phyloP scores from a whole-genome alignment of 2,888 invertebrate genomes.

The Lumbricus terrestris region DNA sequence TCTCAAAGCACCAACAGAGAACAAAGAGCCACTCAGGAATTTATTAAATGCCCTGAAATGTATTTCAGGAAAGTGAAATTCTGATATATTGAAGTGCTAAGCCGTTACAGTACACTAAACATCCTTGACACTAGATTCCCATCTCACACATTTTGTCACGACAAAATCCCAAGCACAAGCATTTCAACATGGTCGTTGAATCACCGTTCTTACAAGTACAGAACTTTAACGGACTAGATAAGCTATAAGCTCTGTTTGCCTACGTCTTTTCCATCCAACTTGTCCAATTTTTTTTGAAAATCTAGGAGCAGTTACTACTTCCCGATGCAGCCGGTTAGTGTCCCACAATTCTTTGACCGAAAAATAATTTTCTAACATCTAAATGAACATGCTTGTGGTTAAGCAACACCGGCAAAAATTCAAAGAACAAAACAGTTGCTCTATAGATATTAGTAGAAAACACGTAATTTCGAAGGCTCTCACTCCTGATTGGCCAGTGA shows the following conservation, averaged over 20 bases:
- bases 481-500: conserved; percentile 51
- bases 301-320: no score
- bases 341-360: no score
- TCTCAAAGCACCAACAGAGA: neutral
- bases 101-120: neutral
- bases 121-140: neutral
- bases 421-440: neutral
- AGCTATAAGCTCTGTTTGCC: no score
- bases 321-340: no score
- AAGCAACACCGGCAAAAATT: no score
- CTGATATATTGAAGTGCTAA: neutral
- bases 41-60: neutral
- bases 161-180: neutral
- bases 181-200: neutral
- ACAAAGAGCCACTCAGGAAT: neutral
- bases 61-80: neutral
- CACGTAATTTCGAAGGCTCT: conserved; percentile 31
- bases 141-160: neutral
- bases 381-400: no score
- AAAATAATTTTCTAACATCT: no score
- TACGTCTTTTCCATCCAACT: no score
- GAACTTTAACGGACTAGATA: no score
- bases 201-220: neutral
- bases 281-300: no score
- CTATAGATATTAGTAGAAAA: neutral